A percentile compares a stretch with the other conserved stretches of the same genome.
phyloP scores from a whole-genome alignment of 2,888 invertebrate genomes.

The Germaria angustata region DNA sequence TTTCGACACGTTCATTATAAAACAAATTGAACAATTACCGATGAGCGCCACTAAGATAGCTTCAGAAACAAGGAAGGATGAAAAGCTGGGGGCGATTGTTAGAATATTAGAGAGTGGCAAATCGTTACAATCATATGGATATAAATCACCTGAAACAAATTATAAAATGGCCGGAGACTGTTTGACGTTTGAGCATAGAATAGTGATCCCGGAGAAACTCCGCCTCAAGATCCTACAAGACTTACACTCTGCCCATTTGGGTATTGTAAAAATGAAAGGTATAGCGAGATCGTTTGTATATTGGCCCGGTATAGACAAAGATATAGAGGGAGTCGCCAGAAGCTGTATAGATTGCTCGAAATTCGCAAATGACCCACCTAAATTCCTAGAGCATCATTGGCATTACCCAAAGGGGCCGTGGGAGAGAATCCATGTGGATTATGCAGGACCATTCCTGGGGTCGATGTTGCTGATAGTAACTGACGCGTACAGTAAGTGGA shows the following conservation, averaged over 20 bases:
- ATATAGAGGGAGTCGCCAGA: too few species aligned
- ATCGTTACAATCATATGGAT: not conserved
- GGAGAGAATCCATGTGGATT: slow-evolving; percentile 71
- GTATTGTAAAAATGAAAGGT: slow-evolving; percentile 12
- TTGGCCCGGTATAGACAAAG: too few species aligned
- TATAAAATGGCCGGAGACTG: not conserved
- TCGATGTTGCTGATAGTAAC: slow-evolving; percentile 73
- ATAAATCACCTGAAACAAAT: not conserved
- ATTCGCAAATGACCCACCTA: not conserved
- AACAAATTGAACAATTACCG: too few species aligned
- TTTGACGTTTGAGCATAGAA: too few species aligned
- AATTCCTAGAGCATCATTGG: not conserved
- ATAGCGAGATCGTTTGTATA: not conserved
- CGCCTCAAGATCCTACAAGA: not conserved
- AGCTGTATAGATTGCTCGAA: slow-evolving; percentile 23
- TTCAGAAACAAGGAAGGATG: too few species aligned
- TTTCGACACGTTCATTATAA: too few species aligned
- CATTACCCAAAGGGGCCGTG: slow-evolving; percentile 39
- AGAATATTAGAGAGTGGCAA: too few species aligned
- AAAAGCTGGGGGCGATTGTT: too few species aligned
- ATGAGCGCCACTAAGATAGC: too few species aligned
- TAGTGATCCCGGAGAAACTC: not conserved
- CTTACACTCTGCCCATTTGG: not conserved
- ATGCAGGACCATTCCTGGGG: slow-evolving; percentile 76
- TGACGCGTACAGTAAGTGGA: slow-evolving; percentile 56